Evolutionary conservation across 2,113 vertebrate species (phyloP).

Genomic region (Colaptes auratus): DNA sequence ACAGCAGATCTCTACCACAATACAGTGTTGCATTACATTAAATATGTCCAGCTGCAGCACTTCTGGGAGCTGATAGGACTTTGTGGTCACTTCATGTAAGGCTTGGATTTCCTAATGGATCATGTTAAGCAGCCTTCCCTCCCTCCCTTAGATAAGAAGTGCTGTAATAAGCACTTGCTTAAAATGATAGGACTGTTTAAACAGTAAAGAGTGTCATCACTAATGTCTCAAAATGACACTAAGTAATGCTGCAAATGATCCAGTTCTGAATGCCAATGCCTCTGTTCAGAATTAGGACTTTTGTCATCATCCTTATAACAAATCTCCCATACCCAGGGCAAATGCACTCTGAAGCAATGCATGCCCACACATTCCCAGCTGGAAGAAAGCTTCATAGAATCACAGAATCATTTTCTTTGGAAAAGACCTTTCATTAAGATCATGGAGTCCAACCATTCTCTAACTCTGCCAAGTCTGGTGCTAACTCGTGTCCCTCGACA

Average conservation of each 20-base stretch:
- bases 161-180: constrained; percentile 57
- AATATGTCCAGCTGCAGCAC: constrained; percentile 89
- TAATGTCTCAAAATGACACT: constrained; percentile 11
- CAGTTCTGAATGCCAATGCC: not conserved
- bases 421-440: no score
- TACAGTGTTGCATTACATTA: constrained; percentile 83
- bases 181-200: constrained; percentile 12
- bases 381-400: not conserved
- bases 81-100: constrained; percentile 83
- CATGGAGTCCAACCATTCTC: no score
- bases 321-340: not conserved
- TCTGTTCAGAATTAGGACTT: not conserved
- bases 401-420: no score
- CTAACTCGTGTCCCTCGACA: no score
- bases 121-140: constrained; percentile 67
- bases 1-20: constrained; percentile 73
- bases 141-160: constrained; percentile 63
- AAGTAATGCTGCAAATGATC: not conserved
- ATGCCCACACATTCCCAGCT: not conserved
- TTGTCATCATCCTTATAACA: not conserved
- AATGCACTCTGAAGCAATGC: not conserved
- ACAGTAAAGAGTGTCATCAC: not conserved
- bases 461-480: no score
- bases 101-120: constrained; percentile 83
- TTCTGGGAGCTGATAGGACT: constrained; percentile 85